These are phyloP conservation scores for Pempheris klunzingeri DNA, from an alignment of 2,797 vertebrate species.

Conservation along the genomic window DNA sequence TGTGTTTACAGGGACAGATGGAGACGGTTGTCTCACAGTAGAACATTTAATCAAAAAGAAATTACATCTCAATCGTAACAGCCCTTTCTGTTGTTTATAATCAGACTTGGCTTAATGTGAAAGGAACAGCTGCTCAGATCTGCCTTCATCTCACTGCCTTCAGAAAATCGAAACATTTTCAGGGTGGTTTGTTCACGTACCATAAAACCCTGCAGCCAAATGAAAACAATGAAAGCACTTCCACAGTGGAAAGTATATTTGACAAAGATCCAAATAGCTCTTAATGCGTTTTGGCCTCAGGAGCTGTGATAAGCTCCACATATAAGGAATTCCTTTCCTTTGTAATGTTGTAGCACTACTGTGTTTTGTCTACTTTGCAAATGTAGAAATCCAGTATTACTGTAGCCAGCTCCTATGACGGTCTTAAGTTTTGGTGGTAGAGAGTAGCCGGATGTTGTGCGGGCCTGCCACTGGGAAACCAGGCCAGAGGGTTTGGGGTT, in stretches of 20 bases:
- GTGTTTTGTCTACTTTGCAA: slow-evolving; percentile 54
- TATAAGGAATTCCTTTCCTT: slow-evolving; percentile 44
- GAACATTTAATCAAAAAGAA: background rate
- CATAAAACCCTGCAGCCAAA: slow-evolving; percentile 25
- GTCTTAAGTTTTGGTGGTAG: slow-evolving; percentile 53
- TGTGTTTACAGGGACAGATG: slow-evolving; percentile 48
- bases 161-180: slow-evolving; percentile 21
- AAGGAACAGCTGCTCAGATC: slow-evolving; percentile 24
- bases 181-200: slow-evolving; percentile 5
- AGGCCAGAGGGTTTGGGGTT: slow-evolving; percentile 58
- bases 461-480: slow-evolving; percentile 37
- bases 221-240: slow-evolving; percentile 9
- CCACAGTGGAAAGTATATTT: background rate
- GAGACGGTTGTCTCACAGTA: background rate
- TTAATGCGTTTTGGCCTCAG: slow-evolving; percentile 49
- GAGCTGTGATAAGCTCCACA: slow-evolving; percentile 12
- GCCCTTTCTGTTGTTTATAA: slow-evolving; percentile 6
- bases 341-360: slow-evolving; percentile 60
- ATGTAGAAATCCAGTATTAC: slow-evolving; percentile 57
- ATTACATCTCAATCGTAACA: background rate
- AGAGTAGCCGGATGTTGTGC: slow-evolving; percentile 18
- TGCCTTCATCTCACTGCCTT: slow-evolving; percentile 42
- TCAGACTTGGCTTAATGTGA: background rate
- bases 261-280: slow-evolving; percentile 27
- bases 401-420: slow-evolving; percentile 74